Base-by-base conservation (phyloP, 2,888 invertebrate species). In the Dryocosmus kuriphilus region DNA sequence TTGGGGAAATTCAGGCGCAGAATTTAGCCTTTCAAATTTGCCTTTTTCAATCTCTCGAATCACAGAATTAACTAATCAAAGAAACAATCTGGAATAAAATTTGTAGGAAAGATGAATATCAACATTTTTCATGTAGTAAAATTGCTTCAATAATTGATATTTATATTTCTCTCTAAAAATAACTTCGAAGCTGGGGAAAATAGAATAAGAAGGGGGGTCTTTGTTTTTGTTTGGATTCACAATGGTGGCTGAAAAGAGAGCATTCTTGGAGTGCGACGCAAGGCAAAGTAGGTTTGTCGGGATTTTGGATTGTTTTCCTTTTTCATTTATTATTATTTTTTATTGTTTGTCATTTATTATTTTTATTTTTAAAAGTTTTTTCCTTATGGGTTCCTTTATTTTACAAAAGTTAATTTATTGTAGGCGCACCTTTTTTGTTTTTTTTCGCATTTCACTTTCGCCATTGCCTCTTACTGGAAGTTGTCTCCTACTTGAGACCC, bases 381-480 rank as follows among this genome's bases (percentile, higher is more conserved):
- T 65, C 74, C 75, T 65, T n/a, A n/a, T n/a, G n/a, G n/a, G n/a
- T 51, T n/a, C 24, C 38, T 77, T 55, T 8, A 8, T 76, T 79
- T 79, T 16, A 14, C 14, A 16, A 16, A 41, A 27, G 16, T 51
- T 51, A 2, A n/a, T 71, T 27, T 5, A 0, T 16, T 35, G 2
- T 22, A 41, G 16, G 16, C 24, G 14, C 22, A 38, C 51, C 30
- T 71, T 51, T 71, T 51, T 22, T 7, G 27, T 14, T 51, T 71
- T 71, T 30, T 27, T 67, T 30, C 8, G 32, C n/a, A 7, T 65
- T 71, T 46, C 62, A 61, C 76, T 38, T 75, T 76, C 76, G 60
- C 41, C 71, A 60, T 67, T 41, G 57, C n/a, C 71, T 71, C 30
- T 14, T 71, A 41, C 41, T 67, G 19, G 16, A 67, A 67, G 67